Conservation (phyloP, 2,888 invertebrate genomes). For the Aphodius sticticus region DNA sequence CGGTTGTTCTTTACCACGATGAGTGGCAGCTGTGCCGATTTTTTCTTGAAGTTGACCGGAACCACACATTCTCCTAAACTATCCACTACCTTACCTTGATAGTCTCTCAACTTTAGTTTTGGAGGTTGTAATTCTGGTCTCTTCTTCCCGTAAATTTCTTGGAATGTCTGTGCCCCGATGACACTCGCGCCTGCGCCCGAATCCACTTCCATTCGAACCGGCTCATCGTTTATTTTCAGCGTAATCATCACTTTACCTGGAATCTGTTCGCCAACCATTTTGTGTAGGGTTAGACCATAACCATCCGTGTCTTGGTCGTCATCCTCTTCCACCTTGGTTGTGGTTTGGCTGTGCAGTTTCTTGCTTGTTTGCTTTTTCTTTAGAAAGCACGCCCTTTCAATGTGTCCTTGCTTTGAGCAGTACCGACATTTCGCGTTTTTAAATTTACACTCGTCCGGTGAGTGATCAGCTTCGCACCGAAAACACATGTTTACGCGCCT, state of each 20-base stretch:
- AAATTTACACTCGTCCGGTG: background rate
- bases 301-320: background rate
- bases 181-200: background rate
- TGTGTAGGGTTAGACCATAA: background rate
- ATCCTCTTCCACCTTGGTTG: background rate
- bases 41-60: background rate
- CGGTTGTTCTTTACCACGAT: too few relatives aligned
- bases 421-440: slow-evolving; percentile 10
- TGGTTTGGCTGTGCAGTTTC: background rate
- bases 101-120: background rate
- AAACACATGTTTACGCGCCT: background rate
- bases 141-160: background rate
- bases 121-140: background rate
- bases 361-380: background rate
- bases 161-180: background rate
- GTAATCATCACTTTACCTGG: background rate
- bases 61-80: background rate
- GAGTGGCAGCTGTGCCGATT: background rate
- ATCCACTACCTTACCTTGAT: background rate
- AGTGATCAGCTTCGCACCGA: background rate
- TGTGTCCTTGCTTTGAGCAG: slow-evolving; percentile 12
- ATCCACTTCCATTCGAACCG: background rate
- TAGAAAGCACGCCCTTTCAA: background rate
- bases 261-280: background rate
- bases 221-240: background rate